Percentiles rank a stretch among this genome's conserved stretches.
These are phyloP conservation scores for Diplazon laetatorius DNA, from an alignment of 2,888 invertebrate species.

Conservation along the genomic window DNA sequence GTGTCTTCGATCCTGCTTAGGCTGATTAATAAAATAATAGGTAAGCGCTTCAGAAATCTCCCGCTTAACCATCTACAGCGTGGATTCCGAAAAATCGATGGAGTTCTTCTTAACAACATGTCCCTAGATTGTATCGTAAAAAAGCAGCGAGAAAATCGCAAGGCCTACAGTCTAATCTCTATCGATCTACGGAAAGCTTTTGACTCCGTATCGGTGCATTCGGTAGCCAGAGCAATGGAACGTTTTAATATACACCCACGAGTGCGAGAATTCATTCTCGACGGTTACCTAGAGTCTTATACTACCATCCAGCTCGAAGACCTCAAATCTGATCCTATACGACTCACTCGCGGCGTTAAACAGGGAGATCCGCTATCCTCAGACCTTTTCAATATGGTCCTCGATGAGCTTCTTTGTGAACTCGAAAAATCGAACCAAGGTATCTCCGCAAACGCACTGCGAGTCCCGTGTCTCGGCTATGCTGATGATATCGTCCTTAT, in stretches of 20 bases:
- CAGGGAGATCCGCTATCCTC: conserved; percentile 21
- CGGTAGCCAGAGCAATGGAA: background rate
- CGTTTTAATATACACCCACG: background rate
- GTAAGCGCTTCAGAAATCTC: background rate
- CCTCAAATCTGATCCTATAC: background rate
- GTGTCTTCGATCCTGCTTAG: conserved; percentile 5
- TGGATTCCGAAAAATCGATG: conserved; percentile 14
- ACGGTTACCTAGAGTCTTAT: conserved; percentile 5
- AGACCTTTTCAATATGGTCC: background rate
- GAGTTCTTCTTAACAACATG: background rate
- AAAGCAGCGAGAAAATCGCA: background rate
- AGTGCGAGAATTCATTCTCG: conserved; percentile 1
- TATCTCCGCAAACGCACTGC: background rate
- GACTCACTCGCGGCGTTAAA: conserved; percentile 6
- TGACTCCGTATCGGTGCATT: conserved; percentile 8
- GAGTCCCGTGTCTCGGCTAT: background rate
- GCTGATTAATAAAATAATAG: conserved; percentile 6
- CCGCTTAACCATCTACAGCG: conserved; percentile 16
- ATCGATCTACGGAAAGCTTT: background rate
- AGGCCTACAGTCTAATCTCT: conserved; percentile 13
- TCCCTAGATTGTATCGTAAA: background rate
- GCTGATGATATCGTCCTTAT: background rate
- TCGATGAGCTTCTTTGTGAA: background rate
- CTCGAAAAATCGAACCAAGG: background rate
- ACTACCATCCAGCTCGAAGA: background rate